Evolutionary conservation across 2,113 vertebrate species (phyloP).

Genomic region (Pelusios castaneus): DNA sequence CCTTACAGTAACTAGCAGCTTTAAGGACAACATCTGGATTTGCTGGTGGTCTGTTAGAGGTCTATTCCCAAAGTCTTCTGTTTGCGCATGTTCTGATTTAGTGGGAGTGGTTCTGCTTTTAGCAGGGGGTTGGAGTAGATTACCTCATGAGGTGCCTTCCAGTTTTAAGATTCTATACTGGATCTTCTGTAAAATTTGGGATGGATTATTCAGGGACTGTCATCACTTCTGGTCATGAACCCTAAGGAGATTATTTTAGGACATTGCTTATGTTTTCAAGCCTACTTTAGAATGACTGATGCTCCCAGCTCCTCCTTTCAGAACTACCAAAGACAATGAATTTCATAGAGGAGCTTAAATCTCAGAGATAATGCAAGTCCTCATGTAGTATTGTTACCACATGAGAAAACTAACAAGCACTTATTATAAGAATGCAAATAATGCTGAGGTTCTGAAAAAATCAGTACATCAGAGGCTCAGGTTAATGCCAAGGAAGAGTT

Average conservation of each 20-base stretch:
- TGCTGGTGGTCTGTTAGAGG: background rate
- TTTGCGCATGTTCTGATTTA: background rate
- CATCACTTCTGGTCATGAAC: background rate
- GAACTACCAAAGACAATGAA: background rate
- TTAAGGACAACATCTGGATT: background rate
- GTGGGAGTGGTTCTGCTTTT: too few relatives aligned
- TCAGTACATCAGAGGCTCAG: background rate
- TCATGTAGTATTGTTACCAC: background rate
- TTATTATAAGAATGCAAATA: background rate
- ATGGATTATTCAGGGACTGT: background rate
- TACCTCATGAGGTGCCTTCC: too few relatives aligned
- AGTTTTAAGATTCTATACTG: too few relatives aligned
- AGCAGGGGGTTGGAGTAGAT: too few relatives aligned
- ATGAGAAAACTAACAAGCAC: background rate
- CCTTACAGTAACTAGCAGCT: background rate
- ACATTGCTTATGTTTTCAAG: background rate
- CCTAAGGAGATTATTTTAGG: background rate
- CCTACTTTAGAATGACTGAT: conserved; percentile 47
- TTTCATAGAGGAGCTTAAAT: conserved; percentile 13
- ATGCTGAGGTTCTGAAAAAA: background rate
- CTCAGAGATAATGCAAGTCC: background rate
- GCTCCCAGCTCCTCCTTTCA: conserved; percentile 49
- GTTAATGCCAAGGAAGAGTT: background rate
- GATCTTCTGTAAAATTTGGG: background rate
- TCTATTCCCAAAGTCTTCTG: background rate